Conservation (phyloP, 2,113 vertebrate genomes). For the Prionailurus bengalensis region DNA sequence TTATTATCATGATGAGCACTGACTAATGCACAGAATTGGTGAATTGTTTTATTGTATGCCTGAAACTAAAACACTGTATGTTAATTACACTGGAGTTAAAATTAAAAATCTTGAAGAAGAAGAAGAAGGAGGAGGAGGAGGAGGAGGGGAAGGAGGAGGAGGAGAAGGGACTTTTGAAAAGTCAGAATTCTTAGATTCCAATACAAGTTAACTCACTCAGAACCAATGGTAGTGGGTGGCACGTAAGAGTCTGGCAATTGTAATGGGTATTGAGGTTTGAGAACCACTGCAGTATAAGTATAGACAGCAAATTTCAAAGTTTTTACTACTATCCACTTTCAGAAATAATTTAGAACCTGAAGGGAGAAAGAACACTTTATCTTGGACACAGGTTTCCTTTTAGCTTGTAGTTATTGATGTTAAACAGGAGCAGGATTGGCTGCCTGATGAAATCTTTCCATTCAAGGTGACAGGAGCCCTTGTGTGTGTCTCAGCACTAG, state of each 20-base stretch:
- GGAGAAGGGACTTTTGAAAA: background rate
- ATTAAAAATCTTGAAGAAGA: background rate
- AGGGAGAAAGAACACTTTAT: constrained; percentile 30
- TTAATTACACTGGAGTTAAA: background rate
- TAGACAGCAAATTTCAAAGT: background rate
- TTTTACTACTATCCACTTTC: constrained; percentile 18
- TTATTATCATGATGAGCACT: background rate
- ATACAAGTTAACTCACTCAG: background rate
- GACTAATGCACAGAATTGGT: background rate
- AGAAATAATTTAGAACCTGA: constrained; percentile 40
- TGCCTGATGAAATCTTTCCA: background rate
- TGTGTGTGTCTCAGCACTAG: background rate
- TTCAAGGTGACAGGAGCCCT: background rate
- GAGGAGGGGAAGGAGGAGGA: no score
- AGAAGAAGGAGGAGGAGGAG: no score
- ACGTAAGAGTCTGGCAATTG: background rate
- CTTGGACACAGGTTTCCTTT: background rate
- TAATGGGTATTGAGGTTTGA: background rate
- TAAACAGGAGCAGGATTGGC: background rate
- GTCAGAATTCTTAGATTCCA: background rate
- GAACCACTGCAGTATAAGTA: background rate
- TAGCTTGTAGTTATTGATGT: background rate
- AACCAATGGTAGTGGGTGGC: background rate
- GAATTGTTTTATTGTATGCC: background rate
- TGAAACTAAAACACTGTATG: background rate